These are phyloP conservation scores for Tachysurus vachellii DNA, from an alignment of 2,113 vertebrate species.

Conservation along the genomic window DNA sequence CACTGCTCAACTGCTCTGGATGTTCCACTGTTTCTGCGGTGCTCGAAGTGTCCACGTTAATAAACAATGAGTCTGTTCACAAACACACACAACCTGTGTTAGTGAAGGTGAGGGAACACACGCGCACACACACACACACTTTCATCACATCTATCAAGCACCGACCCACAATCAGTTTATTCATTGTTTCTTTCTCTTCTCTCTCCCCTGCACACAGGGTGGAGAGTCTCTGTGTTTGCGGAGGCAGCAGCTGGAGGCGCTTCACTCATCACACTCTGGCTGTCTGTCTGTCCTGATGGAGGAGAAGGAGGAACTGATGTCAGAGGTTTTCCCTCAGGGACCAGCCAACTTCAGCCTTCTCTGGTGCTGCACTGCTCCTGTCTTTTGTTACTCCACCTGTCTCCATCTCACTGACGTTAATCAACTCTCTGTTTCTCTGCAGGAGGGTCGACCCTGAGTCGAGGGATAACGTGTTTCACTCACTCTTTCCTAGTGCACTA, in stretches of 20 bases:
- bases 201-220: constrained; percentile 58
- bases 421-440: not conserved
- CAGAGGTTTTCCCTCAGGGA: constrained; percentile 61
- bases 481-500: constrained; percentile 72
- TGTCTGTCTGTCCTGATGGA: constrained; percentile 69
- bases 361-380: constrained; percentile 59
- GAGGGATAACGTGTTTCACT: constrained; percentile 68
- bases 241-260: constrained; percentile 71
- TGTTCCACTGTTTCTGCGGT: constrained; percentile 71
- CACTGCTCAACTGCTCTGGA: constrained; percentile 70
- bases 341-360: constrained; percentile 76
- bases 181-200: not conserved
- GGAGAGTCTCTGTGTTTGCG: constrained; percentile 68
- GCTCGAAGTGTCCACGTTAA: constrained; percentile 63
- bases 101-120: constrained; percentile 67
- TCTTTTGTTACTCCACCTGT: not conserved
- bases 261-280: constrained; percentile 65
- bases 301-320: constrained; percentile 55
- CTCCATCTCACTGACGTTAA: not conserved
- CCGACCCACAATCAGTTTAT: not conserved
- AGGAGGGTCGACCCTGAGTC: constrained; percentile 69
- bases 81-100: constrained; percentile 69
- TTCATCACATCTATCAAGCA: not conserved
- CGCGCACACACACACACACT: not conserved
- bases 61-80: constrained; percentile 60